Evolutionary conservation across 2,888 invertebrate genomes (phyloP), one percentile per base, ranked within the genome.

Genomic region (Epirrita christyi): DNA sequence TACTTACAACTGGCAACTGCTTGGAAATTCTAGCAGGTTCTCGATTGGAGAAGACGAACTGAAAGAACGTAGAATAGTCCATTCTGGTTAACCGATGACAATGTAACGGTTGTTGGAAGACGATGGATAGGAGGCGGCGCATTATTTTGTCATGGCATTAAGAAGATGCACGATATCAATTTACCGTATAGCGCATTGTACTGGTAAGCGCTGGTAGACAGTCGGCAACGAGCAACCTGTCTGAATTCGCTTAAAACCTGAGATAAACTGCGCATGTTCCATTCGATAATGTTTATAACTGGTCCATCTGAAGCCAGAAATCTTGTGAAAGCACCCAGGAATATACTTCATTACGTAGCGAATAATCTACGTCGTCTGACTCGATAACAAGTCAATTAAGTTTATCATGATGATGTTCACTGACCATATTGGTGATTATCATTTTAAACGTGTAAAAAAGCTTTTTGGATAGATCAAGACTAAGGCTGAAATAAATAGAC

Each of bases 251-350:
- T 37, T 6, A 10, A 46, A 43, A 42, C 11, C 48, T 46, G 21
- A 47, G 51, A 47, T 57, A 55, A 34, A 57, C 51, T 47, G 52
- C 52, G 48, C 52, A 37, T 43, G 52, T 48, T 52, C 40, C 28
- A 28, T 40, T 48, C 28, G 43, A 58, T 48, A 58, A 52, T 58
- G 57, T 57, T 51, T 40, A 41, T 40, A 56, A 56, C 44, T 48
- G 37, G 54, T 48, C 9, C 47, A 54, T 43, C 47, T 42, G 52
- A 48, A 57, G 51, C 47, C 38, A 52, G 51, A 56, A 42, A 52
- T 47, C 46, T 52, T 28, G 38, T 44, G 28, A 52, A 57, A 57
- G 37, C 38, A 21, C 41, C 15, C 11, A 28, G 6, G 42, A 57
- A 34, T 43, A 52, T 57, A 57, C 52, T 48, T 58, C 57, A 53